Evolutionary conservation across 2,888 invertebrate species (phyloP), one percentile per base, ranked within the genome.

Genomic region (Metacarcinus magister): DNA sequence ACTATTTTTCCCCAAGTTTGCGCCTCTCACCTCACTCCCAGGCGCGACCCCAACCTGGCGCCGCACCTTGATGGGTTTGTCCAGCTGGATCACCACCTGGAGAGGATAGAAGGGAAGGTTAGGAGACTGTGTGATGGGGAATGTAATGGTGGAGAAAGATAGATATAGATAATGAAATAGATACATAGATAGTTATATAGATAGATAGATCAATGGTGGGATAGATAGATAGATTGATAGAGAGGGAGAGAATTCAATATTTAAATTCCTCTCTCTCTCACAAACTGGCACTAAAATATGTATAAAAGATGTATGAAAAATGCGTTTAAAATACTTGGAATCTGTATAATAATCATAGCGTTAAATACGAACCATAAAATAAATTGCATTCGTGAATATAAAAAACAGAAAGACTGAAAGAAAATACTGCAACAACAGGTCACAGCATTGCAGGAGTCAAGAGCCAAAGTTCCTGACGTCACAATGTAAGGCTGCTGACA

Each of bases 1-100:
- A 46, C 23, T 39, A 0, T 43, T 46, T 32, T 28, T 48, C 5
- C 87, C n/a, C n/a, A n/a, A n/a, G 87, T n/a, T 44, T 16, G 10
- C 32, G 94, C 13, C n/a, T 8, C 60, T 87, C 19, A 16, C 94
- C 48, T 13, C 7, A 5, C 23, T 7, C 46, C 3, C 44, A 0
- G 91, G 91, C 5, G 60, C 32, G 13, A 48, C 90, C 0, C 23
- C 89, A 39, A 60, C 95, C 92, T 75, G 94, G 10, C 94, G 95
- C 23, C 95, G 60, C 90, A 92, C 60, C 89, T 94, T 94, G 23
- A 91, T 60, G 44, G 46, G 82, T 92, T 95, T 91, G 95, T 92
- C 91, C 28, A 92, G 92, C 95, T 95, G 67, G 3, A 95, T 95
- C 19, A 39, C 60, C 92, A 95, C 95, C 95, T 95, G 92, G 28